Conservation (phyloP, 2,888 invertebrate genomes). For the Heliconius sara region DNA sequence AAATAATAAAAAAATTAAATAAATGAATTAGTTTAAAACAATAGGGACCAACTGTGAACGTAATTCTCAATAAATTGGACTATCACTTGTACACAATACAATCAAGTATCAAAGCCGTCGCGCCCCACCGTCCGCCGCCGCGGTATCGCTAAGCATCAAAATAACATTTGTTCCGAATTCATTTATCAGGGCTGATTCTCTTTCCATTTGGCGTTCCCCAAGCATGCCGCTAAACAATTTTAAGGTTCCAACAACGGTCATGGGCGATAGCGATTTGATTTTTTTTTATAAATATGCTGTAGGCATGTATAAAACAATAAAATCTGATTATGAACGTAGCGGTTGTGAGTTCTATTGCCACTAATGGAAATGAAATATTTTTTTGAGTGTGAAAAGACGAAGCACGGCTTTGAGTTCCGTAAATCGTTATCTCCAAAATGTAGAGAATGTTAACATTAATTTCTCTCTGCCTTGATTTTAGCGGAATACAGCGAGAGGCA, state of each 20-base stretch:
- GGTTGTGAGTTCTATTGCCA: too few species aligned
- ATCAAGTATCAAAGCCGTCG: conserved; percentile 61
- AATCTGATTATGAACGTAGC: too few species aligned
- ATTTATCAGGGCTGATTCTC: conserved; percentile 80
- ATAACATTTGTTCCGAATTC: conserved; percentile 81
- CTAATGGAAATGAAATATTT: too few species aligned
- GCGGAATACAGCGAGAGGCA: too few species aligned
- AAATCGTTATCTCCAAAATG: too few species aligned
- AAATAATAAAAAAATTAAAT: background rate
- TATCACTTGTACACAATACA: conserved; percentile 49
- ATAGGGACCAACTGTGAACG: background rate
- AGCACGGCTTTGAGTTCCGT: too few species aligned
- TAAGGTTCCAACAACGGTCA: conserved; percentile 20
- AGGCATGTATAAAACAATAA: too few species aligned
- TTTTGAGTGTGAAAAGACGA: too few species aligned
- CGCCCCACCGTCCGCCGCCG: conserved; percentile 54
- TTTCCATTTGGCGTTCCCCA: conserved; percentile 74
- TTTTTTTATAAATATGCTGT: too few species aligned
- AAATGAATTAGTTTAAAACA: background rate
- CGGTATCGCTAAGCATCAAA: conserved; percentile 78
- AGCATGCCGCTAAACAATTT: conserved; percentile 54
- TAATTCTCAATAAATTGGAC: conserved; percentile 44
- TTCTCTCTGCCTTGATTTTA: too few species aligned
- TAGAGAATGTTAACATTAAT: too few species aligned
- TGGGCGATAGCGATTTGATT: too few species aligned